Evolutionary conservation across 2,113 vertebrate genomes (phyloP).

Genomic region (Lanius ludovicianus): DNA sequence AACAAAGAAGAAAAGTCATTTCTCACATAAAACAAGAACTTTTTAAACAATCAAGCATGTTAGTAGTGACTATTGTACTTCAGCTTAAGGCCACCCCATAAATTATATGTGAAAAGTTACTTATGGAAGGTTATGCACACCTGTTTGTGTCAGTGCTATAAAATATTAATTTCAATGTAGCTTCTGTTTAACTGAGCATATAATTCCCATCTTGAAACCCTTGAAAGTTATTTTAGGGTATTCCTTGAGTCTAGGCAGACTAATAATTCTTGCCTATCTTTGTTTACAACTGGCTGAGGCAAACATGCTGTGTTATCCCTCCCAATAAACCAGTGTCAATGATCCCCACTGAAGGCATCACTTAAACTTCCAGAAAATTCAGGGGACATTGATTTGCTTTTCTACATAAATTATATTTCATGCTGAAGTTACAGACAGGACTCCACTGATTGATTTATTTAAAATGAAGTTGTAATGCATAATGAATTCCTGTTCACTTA

Average conservation of each 20-base stretch:
- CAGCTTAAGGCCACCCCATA: not conserved
- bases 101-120: slow-evolving; percentile 20
- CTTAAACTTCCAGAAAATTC: not conserved
- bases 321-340: not conserved
- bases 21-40: not conserved
- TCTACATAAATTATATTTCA: not conserved
- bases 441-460: not conserved
- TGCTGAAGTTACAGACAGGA: not conserved
- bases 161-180: not conserved
- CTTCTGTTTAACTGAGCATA: not conserved
- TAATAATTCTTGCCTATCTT: not conserved
- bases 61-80: not conserved
- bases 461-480: not conserved
- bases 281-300: not conserved
- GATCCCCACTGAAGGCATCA: not conserved
- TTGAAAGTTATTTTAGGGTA: not conserved
- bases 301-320: not conserved
- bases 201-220: not conserved
- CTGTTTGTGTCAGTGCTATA: not conserved
- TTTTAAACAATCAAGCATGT: not conserved
- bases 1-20: not conserved
- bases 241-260: not conserved
- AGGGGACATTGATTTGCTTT: not conserved
- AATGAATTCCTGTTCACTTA: not conserved
- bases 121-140: not conserved